Percentiles rank a stretch among this genome's conserved stretches.
These are phyloP conservation scores for Achroia grisella DNA, from an alignment of 1,140 invertebrate species.

Conservation along the genomic window DNA sequence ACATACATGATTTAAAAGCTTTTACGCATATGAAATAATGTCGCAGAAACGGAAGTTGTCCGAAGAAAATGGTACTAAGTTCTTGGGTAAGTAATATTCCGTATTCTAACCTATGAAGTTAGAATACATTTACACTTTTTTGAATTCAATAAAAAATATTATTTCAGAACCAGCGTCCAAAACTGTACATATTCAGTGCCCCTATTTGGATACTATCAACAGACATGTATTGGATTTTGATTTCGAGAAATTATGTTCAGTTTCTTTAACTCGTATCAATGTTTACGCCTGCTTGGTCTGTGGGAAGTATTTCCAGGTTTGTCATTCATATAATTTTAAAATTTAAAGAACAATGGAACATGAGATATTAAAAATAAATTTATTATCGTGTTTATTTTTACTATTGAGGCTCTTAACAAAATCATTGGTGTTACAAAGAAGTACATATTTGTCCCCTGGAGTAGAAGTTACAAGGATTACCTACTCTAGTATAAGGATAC, in stretches of 20 bases:
- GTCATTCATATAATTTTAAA: not conserved
- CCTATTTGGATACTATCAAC: slow-evolving; percentile 98
- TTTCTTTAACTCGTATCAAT: slow-evolving; percentile 98
- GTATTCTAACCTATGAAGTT: slow-evolving; percentile 2
- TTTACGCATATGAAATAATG: too few species aligned
- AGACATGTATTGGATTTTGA: slow-evolving; percentile 98
- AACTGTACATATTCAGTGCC: slow-evolving; percentile 77
- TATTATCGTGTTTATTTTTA: too few species aligned
- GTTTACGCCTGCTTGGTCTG: slow-evolving; percentile 99
- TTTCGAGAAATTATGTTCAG: slow-evolving; percentile 99
- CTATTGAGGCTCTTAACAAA: too few species aligned
- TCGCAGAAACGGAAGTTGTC: slow-evolving; percentile 42
- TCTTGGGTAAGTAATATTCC: slow-evolving; percentile 27
- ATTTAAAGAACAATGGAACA: too few species aligned
- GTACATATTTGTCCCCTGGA: too few species aligned
- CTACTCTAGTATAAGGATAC: too few species aligned
- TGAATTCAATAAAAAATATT: slow-evolving; percentile 12
- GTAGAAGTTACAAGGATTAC: too few species aligned
- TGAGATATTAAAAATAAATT: too few species aligned
- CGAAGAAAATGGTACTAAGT: slow-evolving; percentile 30
- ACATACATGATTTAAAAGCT: too few species aligned
- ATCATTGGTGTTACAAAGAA: too few species aligned
- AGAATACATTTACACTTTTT: too few species aligned
- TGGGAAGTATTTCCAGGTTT: slow-evolving; percentile 96
- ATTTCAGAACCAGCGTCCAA: slow-evolving; percentile 47